Conservation (phyloP, 2,888 invertebrate species). For the Nomada goodeniana region DNA sequence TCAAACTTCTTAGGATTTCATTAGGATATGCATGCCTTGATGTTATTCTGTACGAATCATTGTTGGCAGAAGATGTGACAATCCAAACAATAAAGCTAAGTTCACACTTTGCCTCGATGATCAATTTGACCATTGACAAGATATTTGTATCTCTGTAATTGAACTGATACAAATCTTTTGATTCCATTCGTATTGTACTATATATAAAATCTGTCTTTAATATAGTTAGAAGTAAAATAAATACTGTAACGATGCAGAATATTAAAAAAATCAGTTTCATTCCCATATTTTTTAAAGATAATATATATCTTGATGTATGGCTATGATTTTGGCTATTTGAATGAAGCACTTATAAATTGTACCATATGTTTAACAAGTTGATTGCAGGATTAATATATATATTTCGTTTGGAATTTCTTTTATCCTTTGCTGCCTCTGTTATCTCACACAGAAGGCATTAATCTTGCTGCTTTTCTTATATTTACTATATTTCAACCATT, state of each 20-base stretch:
- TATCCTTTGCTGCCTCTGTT: too few relatives aligned
- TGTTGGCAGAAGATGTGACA: constrained; percentile 91
- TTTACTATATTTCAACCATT: neutral
- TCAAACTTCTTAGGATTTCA: constrained; percentile 86
- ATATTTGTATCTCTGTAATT: neutral
- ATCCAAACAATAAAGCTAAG: constrained; percentile 83
- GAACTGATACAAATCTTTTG: constrained; percentile 4
- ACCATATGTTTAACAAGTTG: neutral
- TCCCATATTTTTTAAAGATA: constrained; percentile 7
- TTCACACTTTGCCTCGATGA: constrained; percentile 65
- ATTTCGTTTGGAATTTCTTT: too few relatives aligned
- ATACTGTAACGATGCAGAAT: constrained; percentile 7
- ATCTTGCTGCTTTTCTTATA: too few relatives aligned
- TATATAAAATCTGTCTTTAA: constrained; percentile 3
- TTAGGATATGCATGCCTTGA: constrained; percentile 89
- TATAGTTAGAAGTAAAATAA: constrained; percentile 8
- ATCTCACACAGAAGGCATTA: too few relatives aligned
- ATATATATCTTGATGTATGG: neutral
- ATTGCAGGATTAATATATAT: too few relatives aligned
- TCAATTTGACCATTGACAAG: constrained; percentile 11
- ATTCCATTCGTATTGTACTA: neutral
- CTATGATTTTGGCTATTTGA: neutral
- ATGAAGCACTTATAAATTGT: neutral
- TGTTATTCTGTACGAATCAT: constrained; percentile 89
- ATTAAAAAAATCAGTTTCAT: constrained; percentile 16